These are phyloP conservation scores for Melipona quadrifasciata DNA, from an alignment of 1,140 invertebrate genomes.

Conservation along the genomic window DNA sequence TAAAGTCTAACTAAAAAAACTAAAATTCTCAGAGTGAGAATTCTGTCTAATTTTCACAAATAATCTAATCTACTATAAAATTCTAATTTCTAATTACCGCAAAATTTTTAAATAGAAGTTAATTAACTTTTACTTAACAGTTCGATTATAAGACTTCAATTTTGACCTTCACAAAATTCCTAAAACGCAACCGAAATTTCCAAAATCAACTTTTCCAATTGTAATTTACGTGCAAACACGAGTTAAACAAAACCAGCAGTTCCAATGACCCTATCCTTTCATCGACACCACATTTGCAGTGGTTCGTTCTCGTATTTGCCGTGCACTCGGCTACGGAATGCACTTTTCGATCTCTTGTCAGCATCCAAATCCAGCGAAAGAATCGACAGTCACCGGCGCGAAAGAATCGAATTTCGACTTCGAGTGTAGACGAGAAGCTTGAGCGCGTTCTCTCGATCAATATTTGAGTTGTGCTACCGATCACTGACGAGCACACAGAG, in stretches of 20 bases:
- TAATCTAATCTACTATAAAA: neutral
- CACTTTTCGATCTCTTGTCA: neutral
- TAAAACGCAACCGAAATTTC: no score
- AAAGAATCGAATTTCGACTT: neutral
- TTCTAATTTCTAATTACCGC: no score
- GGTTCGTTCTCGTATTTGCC: constrained; percentile 13
- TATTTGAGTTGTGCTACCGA: constrained; percentile 8
- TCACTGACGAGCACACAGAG: neutral
- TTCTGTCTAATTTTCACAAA: neutral
- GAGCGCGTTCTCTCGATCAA: constrained; percentile 12
- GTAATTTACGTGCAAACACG: neutral
- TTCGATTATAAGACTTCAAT: no score
- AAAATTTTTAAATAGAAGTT: no score
- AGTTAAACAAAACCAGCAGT: neutral
- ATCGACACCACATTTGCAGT: constrained; percentile 12
- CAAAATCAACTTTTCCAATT: neutral
- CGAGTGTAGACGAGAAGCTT: neutral
- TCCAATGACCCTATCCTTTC: neutral
- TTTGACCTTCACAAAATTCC: no score
- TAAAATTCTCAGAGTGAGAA: no score
- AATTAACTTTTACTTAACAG: no score
- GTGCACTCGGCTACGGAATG: constrained; percentile 12
- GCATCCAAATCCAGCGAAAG: neutral
- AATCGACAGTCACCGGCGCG: neutral
- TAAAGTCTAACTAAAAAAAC: no score